A percentile compares a stretch with the other conserved stretches of the same genome.
phyloP scores from a whole-genome alignment of 2,888 invertebrate species.

The Acholoe squamosa region DNA sequence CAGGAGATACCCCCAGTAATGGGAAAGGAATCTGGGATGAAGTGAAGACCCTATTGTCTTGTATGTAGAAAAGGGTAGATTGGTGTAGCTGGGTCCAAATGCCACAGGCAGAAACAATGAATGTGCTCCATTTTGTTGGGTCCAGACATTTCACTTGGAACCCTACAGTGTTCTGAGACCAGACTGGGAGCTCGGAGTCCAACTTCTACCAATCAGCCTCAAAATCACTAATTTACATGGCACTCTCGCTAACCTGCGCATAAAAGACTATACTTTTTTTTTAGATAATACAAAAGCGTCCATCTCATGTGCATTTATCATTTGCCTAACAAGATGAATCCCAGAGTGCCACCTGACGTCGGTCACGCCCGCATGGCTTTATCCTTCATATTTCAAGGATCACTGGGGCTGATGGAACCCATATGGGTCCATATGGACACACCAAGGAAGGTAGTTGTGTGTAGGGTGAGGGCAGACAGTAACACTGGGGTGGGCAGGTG shows the following conservation, averaged over 20 bases:
- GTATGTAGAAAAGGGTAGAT: background rate
- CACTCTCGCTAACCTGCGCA: too few species aligned
- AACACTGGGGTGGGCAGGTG: background rate
- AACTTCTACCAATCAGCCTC: too few species aligned
- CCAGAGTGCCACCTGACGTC: background rate
- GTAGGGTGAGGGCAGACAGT: background rate
- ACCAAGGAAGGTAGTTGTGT: background rate
- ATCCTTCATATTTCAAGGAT: conserved; percentile 2
- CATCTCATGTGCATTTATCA: too few species aligned
- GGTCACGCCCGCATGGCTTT: background rate
- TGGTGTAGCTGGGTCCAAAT: background rate
- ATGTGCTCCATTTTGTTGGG: background rate
- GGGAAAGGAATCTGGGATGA: background rate
- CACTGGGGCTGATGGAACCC: background rate
- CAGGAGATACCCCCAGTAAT: background rate
- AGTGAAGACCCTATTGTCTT: conserved; percentile 15
- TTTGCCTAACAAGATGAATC: too few species aligned
- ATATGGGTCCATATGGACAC: background rate
- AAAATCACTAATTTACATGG: too few species aligned
- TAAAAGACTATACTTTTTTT: too few species aligned
- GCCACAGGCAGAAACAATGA: background rate
- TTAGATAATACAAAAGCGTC: too few species aligned
- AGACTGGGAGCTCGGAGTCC: too few species aligned
- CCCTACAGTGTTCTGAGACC: background rate
- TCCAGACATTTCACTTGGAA: background rate